phyloP scores from a whole-genome alignment of 2,888 invertebrate genomes.

The Sminthurinus aureus region DNA sequence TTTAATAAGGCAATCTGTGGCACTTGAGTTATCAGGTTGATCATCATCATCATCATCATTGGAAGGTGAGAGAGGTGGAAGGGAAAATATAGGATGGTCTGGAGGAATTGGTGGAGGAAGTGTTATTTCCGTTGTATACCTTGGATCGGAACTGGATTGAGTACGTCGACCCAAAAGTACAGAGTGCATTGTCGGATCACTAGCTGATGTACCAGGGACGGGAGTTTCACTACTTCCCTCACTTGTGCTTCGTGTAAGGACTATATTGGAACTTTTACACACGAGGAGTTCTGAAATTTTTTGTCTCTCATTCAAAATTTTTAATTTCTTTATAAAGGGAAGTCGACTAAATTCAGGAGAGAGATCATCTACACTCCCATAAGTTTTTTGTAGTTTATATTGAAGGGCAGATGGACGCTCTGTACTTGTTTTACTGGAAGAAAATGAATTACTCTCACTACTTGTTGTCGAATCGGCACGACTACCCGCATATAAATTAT shows the following conservation, averaged over 20 bases:
- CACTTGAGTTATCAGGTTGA: slow-evolving; percentile 49
- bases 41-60: slow-evolving; percentile 31
- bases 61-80: slow-evolving; percentile 31
- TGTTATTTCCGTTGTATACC: background rate
- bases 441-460: slow-evolving; percentile 28
- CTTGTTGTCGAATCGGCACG: slow-evolving; percentile 10
- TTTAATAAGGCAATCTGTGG: slow-evolving; percentile 52
- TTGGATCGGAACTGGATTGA: slow-evolving; percentile 55
- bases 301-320: slow-evolving; percentile 86
- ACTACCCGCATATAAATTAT: background rate
- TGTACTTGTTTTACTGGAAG: background rate
- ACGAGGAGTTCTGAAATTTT: slow-evolving; percentile 77
- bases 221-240: slow-evolving; percentile 70
- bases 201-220: slow-evolving; percentile 38
- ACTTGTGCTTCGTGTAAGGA: slow-evolving; percentile 80
- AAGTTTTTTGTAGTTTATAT: slow-evolving; percentile 53
- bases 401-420: slow-evolving; percentile 49
- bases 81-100: slow-evolving; percentile 32
- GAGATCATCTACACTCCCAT: slow-evolving; percentile 67
- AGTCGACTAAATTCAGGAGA: slow-evolving; percentile 86
- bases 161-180: slow-evolving; percentile 54
- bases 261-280: slow-evolving; percentile 64
- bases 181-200: slow-evolving; percentile 45
- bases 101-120: slow-evolving; percentile 16
- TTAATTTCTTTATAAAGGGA: slow-evolving; percentile 86